phyloP scores from a whole-genome alignment of 2,113 vertebrate species.

The Ptyas mucosa region DNA sequence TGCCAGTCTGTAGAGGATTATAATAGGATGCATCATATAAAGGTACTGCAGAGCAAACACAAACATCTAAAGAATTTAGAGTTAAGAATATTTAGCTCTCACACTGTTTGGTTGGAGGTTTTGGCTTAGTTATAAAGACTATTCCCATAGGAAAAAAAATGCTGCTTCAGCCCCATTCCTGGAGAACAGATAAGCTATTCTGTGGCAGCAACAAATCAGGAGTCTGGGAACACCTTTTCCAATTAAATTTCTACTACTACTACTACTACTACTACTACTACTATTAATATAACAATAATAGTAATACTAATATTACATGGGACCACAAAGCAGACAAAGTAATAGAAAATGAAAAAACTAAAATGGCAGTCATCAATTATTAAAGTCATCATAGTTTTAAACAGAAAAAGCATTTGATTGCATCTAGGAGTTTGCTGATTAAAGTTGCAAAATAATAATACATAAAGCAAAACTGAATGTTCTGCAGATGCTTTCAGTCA shows the following conservation, averaged over 20 bases:
- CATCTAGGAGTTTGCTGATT: constrained; percentile 54
- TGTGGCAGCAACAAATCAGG: background rate
- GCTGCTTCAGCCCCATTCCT: background rate
- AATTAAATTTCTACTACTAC: background rate
- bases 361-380: constrained; percentile 68
- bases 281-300: too few species aligned
- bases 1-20: background rate
- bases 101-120: background rate
- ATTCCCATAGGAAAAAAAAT: background rate
- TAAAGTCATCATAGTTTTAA: constrained; percentile 74
- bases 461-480: constrained; percentile 31
- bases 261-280: too few species aligned
- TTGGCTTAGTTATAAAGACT: background rate
- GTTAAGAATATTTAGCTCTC: background rate
- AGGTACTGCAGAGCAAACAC: background rate
- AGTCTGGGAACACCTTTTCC: background rate
- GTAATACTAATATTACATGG: too few species aligned
- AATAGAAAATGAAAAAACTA: background rate
- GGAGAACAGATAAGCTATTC: background rate
- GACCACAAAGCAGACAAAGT: background rate
- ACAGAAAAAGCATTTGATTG: constrained; percentile 65
- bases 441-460: constrained; percentile 55
- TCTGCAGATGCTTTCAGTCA: background rate
- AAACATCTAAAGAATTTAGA: background rate
- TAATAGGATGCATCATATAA: background rate